Evolutionary conservation across 2,888 invertebrate genomes (phyloP).

Genomic region (Epistrophella euchroma): DNA sequence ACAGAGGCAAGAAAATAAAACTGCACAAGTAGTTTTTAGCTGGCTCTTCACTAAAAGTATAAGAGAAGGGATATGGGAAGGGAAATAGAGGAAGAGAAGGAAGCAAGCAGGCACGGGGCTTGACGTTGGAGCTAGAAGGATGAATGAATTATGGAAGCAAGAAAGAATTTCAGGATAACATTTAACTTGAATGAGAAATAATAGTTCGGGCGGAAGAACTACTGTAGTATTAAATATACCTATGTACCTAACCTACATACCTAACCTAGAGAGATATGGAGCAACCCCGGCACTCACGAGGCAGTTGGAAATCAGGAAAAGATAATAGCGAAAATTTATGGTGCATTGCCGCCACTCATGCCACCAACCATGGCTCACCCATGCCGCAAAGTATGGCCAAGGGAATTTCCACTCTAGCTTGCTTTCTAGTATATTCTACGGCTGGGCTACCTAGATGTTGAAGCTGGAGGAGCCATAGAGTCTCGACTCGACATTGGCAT

Average conservation of each 20-base stretch:
- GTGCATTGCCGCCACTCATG: constrained; percentile 62
- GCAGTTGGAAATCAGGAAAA: constrained; percentile 73
- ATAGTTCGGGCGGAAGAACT: constrained; percentile 72
- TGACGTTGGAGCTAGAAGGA: constrained; percentile 52
- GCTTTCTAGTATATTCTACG: not conserved
- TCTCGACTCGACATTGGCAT: constrained; percentile 34
- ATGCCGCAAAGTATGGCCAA: constrained; percentile 51
- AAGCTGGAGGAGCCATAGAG: constrained; percentile 24
- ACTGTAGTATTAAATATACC: constrained; percentile 18
- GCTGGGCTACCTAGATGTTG: not conserved
- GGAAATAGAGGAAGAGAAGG: not conserved
- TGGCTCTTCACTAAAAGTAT: constrained; percentile 33
- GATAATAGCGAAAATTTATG: constrained; percentile 75
- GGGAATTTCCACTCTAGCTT: constrained; percentile 23
- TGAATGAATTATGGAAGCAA: constrained; percentile 75
- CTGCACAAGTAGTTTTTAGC: constrained; percentile 67
- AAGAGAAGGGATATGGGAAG: not conserved
- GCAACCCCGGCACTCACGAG: constrained; percentile 48
- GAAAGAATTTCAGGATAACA: constrained; percentile 73
- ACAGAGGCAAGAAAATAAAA: constrained; percentile 32
- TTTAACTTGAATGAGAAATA: constrained; percentile 76
- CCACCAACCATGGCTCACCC: constrained; percentile 40
- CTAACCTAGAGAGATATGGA: constrained; percentile 16
- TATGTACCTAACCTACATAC: not conserved
- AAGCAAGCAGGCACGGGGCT: not conserved